Evolutionary conservation across 2,797 vertebrate genomes (phyloP), one percentile per base, ranked within the genome.

Genomic region (Acanthiza pusilla): DNA sequence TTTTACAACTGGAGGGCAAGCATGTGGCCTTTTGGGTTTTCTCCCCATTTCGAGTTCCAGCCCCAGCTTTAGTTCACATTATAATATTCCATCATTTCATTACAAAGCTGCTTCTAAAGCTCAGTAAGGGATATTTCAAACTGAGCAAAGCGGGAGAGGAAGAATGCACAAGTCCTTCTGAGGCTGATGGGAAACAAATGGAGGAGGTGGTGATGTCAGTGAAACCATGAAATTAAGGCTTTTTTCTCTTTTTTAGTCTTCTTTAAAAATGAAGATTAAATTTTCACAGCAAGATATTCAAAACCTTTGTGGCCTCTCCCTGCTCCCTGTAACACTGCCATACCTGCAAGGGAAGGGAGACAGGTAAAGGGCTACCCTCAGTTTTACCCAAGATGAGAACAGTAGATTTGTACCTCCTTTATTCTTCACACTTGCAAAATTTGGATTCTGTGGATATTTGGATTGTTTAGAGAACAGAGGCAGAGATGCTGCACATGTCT

Each of bases 1-100:
- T 97, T 97, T 97, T 97, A 97, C 96, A 97, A 95, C 91, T 91
- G 85, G 96, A 93, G 88, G 91, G 91, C 78, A 96, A 91, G 73
- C 85, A 88, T 82, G 63, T 76, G 87, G 89, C 88, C 88, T 95
- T 95, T 84, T 78, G 87, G 73, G 93, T 81, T 93, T 95, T 93
- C 86, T 89, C 94, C 92, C 86, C 73, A 36, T 85, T 95, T 94
- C 10, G 38, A 95, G 85, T 91, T 95, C 91, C 97, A 97, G 88
- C 81, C 96, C 74, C 93, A 94, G 95, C 88, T 97, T 96, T 95
- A 94, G 88, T 94, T 97, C 97, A 82, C 91, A 83, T 88, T 93
- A 76, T 91, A 77, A 79, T 96, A 96, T 91, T 95, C 92, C 87
- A 91, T 88, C 92, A 78, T 96, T 96, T 88, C 70, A 67, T 80